Evolutionary conservation across 2,797 vertebrate genomes (phyloP), one percentile per base, ranked within the genome.

Genomic region (Paguma larvata): DNA sequence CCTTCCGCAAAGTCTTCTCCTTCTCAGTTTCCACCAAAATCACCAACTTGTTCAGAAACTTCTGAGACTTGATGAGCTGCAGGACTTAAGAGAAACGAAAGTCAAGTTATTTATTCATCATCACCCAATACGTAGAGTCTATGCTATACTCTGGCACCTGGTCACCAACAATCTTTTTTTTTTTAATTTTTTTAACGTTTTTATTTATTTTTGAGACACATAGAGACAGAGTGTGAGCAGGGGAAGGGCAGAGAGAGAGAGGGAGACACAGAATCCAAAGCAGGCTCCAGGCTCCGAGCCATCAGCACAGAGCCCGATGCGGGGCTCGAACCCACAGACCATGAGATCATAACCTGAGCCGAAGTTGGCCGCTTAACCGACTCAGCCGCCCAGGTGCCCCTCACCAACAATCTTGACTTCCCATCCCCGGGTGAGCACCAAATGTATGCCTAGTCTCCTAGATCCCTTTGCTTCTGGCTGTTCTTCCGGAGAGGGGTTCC

Each of bases 11-110:
- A 0, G 99, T 99, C 98, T 99, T 99, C 98, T 99, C 99, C 98
- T 99, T 99, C 98, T 99, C 99, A 0, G 99, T 99, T 98, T 99
- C 99, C 96, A 99, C 97, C 90, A 99, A 97, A 48, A 99, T 99
- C 91, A 99, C 99, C 88, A 99, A 97, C 97, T 99, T 99, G 97
- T 99, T 99, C 4, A 99, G 99, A 95, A 99, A 98, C 97, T 99
- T 99, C 98, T 99, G 99, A 38, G 99, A 99, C 98, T 99, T 99
- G 98, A 99, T 99, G 98, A 99, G 98, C 99, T 99, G 99, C 91
- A 99, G 98, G 97, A 99, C 99, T 99, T 97, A 97, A 98, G 48
- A 98, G 53, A 96, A 91, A 48, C 0, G 8, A 18, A 44, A 44
- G 77, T 32, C 56, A 7, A 48, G 0, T 25, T 30, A 38, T 12